Base-by-base conservation (phyloP, 37 sponge, comb jelly and placozoan species). In the Beroe ovata region DNA sequence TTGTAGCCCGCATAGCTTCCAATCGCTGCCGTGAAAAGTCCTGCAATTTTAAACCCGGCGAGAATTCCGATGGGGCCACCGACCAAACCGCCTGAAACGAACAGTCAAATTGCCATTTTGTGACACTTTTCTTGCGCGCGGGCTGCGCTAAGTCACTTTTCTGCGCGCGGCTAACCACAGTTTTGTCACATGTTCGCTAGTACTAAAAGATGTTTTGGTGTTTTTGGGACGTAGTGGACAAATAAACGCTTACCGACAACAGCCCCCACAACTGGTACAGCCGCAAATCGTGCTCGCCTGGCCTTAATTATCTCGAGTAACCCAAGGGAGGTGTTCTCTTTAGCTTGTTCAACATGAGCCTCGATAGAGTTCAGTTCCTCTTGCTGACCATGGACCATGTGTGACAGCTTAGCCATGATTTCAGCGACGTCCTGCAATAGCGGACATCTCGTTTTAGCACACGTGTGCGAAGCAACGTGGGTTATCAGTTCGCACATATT, bases 381-480 rank as follows among this genome's bases (percentile, higher is more conserved):
- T 16, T 36, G 38, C 41, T 77, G 84, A 4, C 23, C 25, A 23
- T 77, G 21, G 11, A 77, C 84, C 38, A 77, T 14, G 26, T 77
- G 18, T 1, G 84, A 77, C 25, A 77, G 23, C 14, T 4, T 77
- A 1, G 84, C 21, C 84, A 77, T 77, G 19, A 77, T 77, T 54
- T 77, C 84, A 21, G 84, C 84, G 8, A 77, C 84, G 47, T 77
- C 84, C 84, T 77, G 84, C 6, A 23, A n/a, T n/a, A n/a, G n/a
- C n/a, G n/a, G n/a, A n/a, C n/a, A n/a, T n/a, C n/a, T n/a, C n/a
- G n/a, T n/a, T n/a, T n/a, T n/a, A n/a, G n/a, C n/a, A n/a, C n/a
- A n/a, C n/a, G n/a, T n/a, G n/a, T n/a, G n/a, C n/a, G n/a, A n/a
- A n/a, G n/a, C n/a, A n/a, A n/a, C n/a, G n/a, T n/a, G n/a, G n/a